phyloP scores from a whole-genome alignment of 2,797 vertebrate genomes.

The Anabacerthia variegaticeps region DNA sequence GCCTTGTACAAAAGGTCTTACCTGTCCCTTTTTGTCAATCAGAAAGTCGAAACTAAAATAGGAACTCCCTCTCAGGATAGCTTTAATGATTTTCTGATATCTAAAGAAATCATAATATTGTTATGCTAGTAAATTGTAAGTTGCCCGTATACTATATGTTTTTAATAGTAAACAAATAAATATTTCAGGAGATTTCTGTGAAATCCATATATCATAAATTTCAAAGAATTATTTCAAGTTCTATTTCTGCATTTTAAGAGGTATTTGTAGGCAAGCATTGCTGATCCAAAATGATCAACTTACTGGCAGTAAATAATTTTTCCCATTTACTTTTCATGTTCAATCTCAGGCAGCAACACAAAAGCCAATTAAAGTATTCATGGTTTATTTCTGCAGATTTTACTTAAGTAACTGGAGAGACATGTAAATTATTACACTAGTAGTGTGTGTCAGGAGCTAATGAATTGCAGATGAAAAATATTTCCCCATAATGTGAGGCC shows the following conservation, averaged over 20 bases:
- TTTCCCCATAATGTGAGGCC: not conserved
- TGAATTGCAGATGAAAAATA: conserved; percentile 54
- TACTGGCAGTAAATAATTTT: not conserved
- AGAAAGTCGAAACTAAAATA: conserved; percentile 27
- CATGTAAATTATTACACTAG: not conserved
- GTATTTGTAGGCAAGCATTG: not conserved
- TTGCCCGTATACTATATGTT: not conserved
- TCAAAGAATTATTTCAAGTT: not conserved
- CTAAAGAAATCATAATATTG: not conserved
- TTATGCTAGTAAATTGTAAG: not conserved
- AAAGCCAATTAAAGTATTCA: conserved; percentile 29
- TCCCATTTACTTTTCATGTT: conserved; percentile 41
- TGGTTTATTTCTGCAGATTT: conserved; percentile 54
- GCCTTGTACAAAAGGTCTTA: not conserved
- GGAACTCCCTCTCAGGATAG: conserved; percentile 26
- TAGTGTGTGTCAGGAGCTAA: conserved; percentile 42
- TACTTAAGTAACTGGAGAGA: conserved; percentile 51
- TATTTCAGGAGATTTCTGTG: not conserved
- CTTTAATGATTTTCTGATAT: conserved; percentile 34
- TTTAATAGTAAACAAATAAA: not conserved
- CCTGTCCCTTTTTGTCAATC: not conserved
- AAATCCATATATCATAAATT: not conserved
- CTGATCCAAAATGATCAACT: not conserved
- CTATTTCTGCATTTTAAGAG: not conserved
- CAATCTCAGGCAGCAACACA: conserved; percentile 17